Percentiles rank a stretch among this genome's conserved stretches.
These are phyloP conservation scores for Halictus ligatus DNA, from an alignment of 2,888 invertebrate species.

Conservation along the genomic window DNA sequence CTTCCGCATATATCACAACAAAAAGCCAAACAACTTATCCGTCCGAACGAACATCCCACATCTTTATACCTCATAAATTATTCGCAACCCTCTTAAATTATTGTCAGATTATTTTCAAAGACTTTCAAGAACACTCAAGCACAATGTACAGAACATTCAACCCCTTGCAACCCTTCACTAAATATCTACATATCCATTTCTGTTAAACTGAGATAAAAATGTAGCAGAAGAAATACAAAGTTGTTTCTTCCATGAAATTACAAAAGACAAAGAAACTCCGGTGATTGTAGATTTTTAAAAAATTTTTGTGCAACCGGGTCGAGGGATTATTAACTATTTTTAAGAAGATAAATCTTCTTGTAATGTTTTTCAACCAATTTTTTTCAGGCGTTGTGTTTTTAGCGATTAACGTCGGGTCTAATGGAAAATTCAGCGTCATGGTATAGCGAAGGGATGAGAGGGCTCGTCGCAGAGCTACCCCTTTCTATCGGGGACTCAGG, in stretches of 20 bases:
- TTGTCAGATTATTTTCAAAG: not conserved
- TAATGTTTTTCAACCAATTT: not conserved
- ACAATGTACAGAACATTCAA: not conserved
- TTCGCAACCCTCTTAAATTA: not conserved
- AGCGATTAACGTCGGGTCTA: not conserved
- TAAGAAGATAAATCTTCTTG: not conserved
- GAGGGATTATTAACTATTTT: not conserved
- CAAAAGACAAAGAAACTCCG: too few relatives aligned
- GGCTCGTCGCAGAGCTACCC: conserved; percentile 75
- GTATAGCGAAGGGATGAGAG: conserved; percentile 36
- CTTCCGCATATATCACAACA: not conserved
- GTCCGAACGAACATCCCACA: not conserved
- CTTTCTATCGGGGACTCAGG: conserved; percentile 78
- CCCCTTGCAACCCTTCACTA: too few relatives aligned
- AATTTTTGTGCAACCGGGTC: too few relatives aligned
- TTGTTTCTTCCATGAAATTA: too few relatives aligned
- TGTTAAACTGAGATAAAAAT: too few relatives aligned
- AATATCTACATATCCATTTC: too few relatives aligned
- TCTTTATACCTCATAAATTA: not conserved
- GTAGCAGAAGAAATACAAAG: too few relatives aligned
- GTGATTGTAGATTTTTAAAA: too few relatives aligned
- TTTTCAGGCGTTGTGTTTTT: not conserved
- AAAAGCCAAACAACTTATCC: not conserved
- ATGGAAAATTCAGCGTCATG: not conserved
- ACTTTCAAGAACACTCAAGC: not conserved